These are phyloP conservation scores for Sula dactylatra DNA, from an alignment of 2,113 vertebrate species.

Conservation along the genomic window DNA sequence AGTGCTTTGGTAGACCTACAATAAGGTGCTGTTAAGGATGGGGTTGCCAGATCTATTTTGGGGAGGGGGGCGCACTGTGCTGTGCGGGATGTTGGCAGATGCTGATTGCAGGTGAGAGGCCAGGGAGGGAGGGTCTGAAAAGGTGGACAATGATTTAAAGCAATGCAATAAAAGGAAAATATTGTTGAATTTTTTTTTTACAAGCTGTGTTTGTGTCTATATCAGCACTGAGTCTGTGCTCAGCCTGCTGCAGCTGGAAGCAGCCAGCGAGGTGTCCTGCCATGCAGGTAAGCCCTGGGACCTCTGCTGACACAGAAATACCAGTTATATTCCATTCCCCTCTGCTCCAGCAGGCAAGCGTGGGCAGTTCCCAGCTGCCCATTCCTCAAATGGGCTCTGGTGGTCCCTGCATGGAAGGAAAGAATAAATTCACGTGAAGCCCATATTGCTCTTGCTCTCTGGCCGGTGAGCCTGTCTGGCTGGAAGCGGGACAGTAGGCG, in stretches of 20 bases:
- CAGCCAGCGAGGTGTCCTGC: neutral
- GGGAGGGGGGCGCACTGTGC: neutral
- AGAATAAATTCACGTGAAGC: neutral
- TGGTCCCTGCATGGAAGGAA: neutral
- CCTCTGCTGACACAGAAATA: neutral
- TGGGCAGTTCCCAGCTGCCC: neutral
- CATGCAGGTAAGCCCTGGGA: rapidly evolving
- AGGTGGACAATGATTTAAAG: neutral
- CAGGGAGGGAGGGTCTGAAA: neutral
- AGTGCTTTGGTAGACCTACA: neutral
- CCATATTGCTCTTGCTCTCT: neutral
- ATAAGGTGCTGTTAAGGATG: neutral
- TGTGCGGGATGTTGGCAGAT: neutral
- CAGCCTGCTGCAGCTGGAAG: neutral
- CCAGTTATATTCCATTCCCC: neutral
- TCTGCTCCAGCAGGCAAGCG: neutral
- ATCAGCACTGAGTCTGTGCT: rapidly evolving
- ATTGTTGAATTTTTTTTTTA: rapidly evolving
- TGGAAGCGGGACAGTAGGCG: neutral
- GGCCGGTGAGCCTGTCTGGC: neutral
- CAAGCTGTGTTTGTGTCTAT: neutral
- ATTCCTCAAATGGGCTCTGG: neutral
- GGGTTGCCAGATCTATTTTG: neutral
- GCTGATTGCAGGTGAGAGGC: neutral
- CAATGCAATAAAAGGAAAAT: neutral